A percentile compares a stretch with the other conserved stretches of the same genome.
These are phyloP conservation scores for Phyllotis vaccarum DNA, from an alignment of 2,797 vertebrate genomes.

Conservation along the genomic window DNA sequence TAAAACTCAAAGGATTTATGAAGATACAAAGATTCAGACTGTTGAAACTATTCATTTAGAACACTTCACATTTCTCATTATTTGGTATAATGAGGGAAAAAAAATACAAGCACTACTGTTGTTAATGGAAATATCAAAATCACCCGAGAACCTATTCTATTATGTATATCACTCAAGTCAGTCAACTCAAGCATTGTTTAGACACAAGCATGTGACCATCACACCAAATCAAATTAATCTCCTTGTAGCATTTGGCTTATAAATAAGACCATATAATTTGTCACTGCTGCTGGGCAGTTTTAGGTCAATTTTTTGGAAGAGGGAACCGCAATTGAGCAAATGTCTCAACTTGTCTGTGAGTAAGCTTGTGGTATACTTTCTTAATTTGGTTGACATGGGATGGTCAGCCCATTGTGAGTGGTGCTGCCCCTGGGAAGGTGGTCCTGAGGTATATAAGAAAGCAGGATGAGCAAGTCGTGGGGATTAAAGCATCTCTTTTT, in stretches of 20 bases:
- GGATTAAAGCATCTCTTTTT: neutral
- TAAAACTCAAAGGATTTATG: slow-evolving; percentile 23
- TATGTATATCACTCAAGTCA: neutral
- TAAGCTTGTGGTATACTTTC: neutral
- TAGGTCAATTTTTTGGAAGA: neutral
- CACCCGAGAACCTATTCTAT: neutral
- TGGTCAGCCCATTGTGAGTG: neutral
- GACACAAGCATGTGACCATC: neutral
- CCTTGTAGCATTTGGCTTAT: neutral
- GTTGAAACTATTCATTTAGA: neutral
- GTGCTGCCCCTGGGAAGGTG: neutral
- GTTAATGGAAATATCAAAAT: neutral
- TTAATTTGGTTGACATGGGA: no score
- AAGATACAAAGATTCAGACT: neutral
- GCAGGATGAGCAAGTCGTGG: neutral
- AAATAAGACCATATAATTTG: slow-evolving; percentile 6
- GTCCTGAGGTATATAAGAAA: neutral
- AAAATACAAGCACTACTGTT: neutral
- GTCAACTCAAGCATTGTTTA: neutral
- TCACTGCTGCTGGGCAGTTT: neutral
- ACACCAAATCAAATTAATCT: neutral
- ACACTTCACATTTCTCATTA: neutral
- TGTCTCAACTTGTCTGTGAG: no score
- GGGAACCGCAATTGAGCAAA: neutral
- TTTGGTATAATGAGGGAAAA: neutral